A percentile compares a stretch with the other conserved stretches of the same genome.
phyloP scores from a whole-genome alignment of 2,888 invertebrate species.

The Apamea epomidion region DNA sequence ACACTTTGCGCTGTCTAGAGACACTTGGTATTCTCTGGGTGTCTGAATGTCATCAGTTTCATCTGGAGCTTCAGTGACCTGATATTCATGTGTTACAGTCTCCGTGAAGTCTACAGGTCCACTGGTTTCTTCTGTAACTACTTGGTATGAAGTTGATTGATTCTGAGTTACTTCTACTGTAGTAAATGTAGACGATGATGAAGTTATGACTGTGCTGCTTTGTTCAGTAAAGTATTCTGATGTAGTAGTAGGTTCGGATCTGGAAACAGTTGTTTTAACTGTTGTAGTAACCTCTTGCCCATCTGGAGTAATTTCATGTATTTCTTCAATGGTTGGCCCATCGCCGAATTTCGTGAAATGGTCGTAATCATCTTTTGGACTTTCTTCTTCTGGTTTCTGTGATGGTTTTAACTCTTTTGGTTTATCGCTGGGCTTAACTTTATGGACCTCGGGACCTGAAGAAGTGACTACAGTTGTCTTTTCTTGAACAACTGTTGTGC shows the following conservation, averaged over 20 bases:
- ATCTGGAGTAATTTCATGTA: slow-evolving; percentile 70
- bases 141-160: slow-evolving; percentile 79
- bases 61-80: slow-evolving; percentile 73
- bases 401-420: background rate
- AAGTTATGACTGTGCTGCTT: slow-evolving; percentile 76
- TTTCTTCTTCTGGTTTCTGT: slow-evolving; percentile 14
- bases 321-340: slow-evolving; percentile 65
- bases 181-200: slow-evolving; percentile 80
- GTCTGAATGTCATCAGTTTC: slow-evolving; percentile 68
- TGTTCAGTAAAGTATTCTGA: slow-evolving; percentile 77
- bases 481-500: slow-evolving; percentile 32
- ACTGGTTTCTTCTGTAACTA: slow-evolving; percentile 74
- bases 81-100: slow-evolving; percentile 68
- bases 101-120: slow-evolving; percentile 67
- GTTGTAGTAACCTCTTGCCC: slow-evolving; percentile 76
- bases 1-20: slow-evolving; percentile 28
- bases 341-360: slow-evolving; percentile 46
- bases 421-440: slow-evolving; percentile 30
- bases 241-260: slow-evolving; percentile 71
- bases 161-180: slow-evolving; percentile 81
- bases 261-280: slow-evolving; percentile 74
- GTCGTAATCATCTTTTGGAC: slow-evolving; percentile 25
- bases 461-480: slow-evolving; percentile 25
- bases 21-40: slow-evolving; percentile 28
- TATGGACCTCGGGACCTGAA: slow-evolving; percentile 20